Percentiles rank a stretch among this genome's conserved stretches.
These are phyloP conservation scores for Erynnis tages DNA, from an alignment of 2,888 invertebrate species.

Conservation along the genomic window DNA sequence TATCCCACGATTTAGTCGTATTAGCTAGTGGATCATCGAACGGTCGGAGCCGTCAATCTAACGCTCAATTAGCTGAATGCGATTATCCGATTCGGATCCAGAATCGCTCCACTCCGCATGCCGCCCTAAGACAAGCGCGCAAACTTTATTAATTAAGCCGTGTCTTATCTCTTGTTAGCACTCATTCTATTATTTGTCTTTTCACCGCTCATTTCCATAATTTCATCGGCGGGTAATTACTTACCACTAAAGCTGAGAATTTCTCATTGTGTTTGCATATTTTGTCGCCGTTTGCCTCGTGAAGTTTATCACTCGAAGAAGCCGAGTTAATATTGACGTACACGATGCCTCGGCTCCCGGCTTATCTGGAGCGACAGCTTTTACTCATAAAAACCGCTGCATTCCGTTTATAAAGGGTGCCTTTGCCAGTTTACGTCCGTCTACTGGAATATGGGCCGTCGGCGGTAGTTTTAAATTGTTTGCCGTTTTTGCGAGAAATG, in stretches of 20 bases:
- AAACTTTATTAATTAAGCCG: conserved; percentile 82
- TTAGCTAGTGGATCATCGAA: conserved; percentile 55
- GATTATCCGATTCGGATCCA: conserved; percentile 78
- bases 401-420: conserved; percentile 33
- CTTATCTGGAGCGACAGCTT: conserved; percentile 25
- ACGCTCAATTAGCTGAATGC: conserved; percentile 79
- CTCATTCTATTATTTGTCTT: conserved; percentile 82
- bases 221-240: conserved; percentile 78
- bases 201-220: conserved; percentile 81
- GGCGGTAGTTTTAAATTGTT: conserved; percentile 51
- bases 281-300: conserved; percentile 66
- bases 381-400: conserved; percentile 26
- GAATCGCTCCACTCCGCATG: conserved; percentile 62
- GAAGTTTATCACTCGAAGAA: conserved; percentile 53
- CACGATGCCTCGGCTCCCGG: conserved; percentile 34
- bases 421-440: conserved; percentile 27
- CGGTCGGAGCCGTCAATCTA: conserved; percentile 67
- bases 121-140: conserved; percentile 70
- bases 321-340: conserved; percentile 45
- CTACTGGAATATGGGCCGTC: conserved; percentile 31
- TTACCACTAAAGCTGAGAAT: conserved; percentile 71
- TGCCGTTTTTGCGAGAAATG: conserved; percentile 54
- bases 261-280: conserved; percentile 74
- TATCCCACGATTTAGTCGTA: conserved; percentile 59
- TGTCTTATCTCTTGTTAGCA: conserved; percentile 82